Evolutionary conservation across 2,888 invertebrate genomes (phyloP), one percentile per base, ranked within the genome.

Genomic region (Mechanitis messenoides): DNA sequence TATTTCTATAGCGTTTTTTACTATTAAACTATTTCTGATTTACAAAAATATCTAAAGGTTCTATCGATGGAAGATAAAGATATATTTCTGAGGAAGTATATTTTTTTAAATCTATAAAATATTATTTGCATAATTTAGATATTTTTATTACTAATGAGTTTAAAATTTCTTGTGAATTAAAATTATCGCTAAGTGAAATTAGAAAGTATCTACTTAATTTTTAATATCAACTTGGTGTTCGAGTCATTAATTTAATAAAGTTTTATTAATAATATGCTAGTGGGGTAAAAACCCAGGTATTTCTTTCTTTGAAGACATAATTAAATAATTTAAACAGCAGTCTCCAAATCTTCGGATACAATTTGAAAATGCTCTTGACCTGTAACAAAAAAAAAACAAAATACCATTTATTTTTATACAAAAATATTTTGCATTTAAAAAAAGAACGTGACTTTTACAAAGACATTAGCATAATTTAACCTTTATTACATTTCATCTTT

Each of bases 301-400:
- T 66, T 45, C 53, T 53, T n/a, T 60, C 38, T 56, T 31, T 58
- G 9, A 5, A 50, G 28, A 31, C 9, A 28, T 31, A 50, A 31
- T 31, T 31, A 20, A 28, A 50, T 50, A 42, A 60, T 75, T 87
- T 77, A 91, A 71, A 91, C 90, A 54, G 89, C 86, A 64, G 91
- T 91, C 80, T 88, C 90, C 69, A 88, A 78, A 73, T 90, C 91
- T 74, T 90, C 90, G 56, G 91, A 87, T 64, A 87, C 87, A 81
- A 89, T 81, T 81, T 91, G 91, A 73, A 91, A 91, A 80, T 90
- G 88, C 75, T 91, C 91, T 77, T 91, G 91, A 79, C 90, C 91
- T 91, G 85, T 70, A 88, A 87, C 64, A 58, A 3, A 67, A 55
- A 56, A 54, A 58, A 12, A 31, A 1, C n/a, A 3, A 9, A 20